These are phyloP conservation scores for Meriones unguiculatus DNA, from an alignment of 2,113 vertebrate genomes.

Conservation along the genomic window DNA sequence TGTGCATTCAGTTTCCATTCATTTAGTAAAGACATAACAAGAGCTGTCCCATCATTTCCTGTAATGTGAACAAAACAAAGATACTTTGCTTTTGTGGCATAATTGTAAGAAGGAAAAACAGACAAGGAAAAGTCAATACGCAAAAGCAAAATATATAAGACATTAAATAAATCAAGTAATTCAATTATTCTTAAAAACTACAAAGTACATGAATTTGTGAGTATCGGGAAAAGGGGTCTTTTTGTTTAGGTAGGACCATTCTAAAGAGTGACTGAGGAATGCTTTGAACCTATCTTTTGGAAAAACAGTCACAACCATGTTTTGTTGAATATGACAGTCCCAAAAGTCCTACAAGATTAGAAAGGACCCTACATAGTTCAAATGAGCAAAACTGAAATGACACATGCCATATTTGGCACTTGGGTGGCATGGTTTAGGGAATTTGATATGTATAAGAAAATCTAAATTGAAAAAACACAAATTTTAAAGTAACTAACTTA, in stretches of 20 bases:
- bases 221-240: not conserved
- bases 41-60: not conserved
- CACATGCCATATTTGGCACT: not conserved
- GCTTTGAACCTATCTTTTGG: not conserved
- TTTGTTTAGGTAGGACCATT: not conserved
- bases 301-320: not conserved
- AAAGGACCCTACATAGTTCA: not conserved
- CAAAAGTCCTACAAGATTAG: not conserved
- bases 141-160: not conserved
- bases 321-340: not conserved
- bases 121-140: not conserved
- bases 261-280: not conserved
- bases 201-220: not conserved
- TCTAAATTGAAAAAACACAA: constrained; percentile 25
- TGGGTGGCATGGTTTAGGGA: not conserved
- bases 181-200: not conserved
- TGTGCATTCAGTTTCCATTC: not conserved
- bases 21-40: not conserved
- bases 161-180: not conserved
- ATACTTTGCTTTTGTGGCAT: not conserved
- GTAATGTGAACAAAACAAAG: not conserved
- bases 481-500: not conserved
- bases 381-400: not conserved
- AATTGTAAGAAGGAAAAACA: not conserved
- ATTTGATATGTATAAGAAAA: not conserved